Conservation (phyloP, 35 echinoderm and acorn worm species). For the Ophioderma brevispina region DNA sequence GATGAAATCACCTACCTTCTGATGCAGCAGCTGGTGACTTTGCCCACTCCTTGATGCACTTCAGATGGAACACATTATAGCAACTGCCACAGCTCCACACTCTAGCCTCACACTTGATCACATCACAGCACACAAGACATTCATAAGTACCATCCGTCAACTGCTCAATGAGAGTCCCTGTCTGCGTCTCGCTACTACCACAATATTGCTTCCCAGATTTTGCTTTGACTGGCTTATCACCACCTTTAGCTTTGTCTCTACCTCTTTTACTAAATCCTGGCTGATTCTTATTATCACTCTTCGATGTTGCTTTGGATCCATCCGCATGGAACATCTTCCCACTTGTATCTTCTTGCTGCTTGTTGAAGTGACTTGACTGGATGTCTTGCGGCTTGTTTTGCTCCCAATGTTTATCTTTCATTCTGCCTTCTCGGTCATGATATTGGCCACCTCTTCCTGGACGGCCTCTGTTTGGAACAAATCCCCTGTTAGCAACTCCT, state of each 20-base stretch:
- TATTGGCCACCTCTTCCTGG: background rate
- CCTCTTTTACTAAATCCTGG: background rate
- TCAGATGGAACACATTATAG: conserved; percentile 94
- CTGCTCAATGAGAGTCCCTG: conserved; percentile 87
- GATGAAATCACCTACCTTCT: conserved; percentile 58
- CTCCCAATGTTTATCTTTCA: background rate
- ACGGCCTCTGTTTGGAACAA: background rate
- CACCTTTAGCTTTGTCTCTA: background rate
- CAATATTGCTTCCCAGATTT: background rate
- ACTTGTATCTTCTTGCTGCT: background rate
- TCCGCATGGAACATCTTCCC: background rate
- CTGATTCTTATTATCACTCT: background rate
- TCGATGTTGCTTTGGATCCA: background rate
- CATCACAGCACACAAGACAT: conserved; percentile 89
- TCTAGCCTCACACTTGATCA: conserved; percentile 50
- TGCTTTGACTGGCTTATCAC: background rate
- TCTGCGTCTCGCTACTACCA: conserved; percentile 66
- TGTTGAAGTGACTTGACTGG: background rate
- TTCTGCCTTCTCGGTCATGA: background rate
- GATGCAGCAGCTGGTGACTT: conserved; percentile 72
- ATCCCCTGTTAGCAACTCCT: too few relatives aligned
- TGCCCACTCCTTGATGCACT: conserved; percentile 95
- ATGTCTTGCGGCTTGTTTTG: background rate
- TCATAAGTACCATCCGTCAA: conserved; percentile 80
- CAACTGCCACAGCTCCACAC: conserved; percentile 91